phyloP scores from a whole-genome alignment of 2,113 vertebrate genomes.

The Tachuris rubrigastra region DNA sequence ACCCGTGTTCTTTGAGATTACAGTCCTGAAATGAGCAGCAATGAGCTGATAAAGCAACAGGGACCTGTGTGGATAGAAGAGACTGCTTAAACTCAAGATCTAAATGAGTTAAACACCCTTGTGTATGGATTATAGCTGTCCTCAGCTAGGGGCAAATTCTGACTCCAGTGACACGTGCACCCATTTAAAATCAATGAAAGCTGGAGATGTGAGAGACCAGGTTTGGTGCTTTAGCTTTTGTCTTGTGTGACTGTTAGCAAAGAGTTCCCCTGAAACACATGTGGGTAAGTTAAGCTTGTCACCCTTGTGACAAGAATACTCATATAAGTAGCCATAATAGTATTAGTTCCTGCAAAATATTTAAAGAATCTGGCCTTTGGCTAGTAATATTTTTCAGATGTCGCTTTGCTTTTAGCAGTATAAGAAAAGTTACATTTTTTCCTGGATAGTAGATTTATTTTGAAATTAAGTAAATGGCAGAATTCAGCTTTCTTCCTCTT shows the following conservation, averaged over 20 bases:
- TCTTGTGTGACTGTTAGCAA: background rate
- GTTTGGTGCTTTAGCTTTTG: background rate
- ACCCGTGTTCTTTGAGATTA: background rate
- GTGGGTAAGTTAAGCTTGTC: constrained; percentile 13
- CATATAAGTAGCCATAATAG: background rate
- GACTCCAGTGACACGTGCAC: background rate
- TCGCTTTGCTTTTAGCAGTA: background rate
- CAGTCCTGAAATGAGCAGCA: background rate
- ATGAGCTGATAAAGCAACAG: background rate
- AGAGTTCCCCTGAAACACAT: background rate
- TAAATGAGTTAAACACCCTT: background rate
- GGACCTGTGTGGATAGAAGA: background rate
- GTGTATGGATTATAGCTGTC: background rate
- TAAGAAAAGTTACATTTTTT: constrained; percentile 1
- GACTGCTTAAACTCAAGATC: background rate
- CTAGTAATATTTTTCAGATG: constrained; percentile 43
- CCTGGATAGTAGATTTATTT: background rate
- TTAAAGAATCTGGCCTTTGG: constrained; percentile 33
- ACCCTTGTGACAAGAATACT: background rate
- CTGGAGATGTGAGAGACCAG: background rate
- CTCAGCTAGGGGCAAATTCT: background rate
- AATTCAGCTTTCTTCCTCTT: background rate
- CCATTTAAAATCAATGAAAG: background rate
- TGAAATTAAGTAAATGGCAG: constrained; percentile 5
- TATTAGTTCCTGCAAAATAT: constrained; percentile 15